Percentiles rank a stretch among this genome's conserved stretches.
Conservation (phyloP, 1,140 invertebrate genomes). For the Drosophila bocqueti region DNA sequence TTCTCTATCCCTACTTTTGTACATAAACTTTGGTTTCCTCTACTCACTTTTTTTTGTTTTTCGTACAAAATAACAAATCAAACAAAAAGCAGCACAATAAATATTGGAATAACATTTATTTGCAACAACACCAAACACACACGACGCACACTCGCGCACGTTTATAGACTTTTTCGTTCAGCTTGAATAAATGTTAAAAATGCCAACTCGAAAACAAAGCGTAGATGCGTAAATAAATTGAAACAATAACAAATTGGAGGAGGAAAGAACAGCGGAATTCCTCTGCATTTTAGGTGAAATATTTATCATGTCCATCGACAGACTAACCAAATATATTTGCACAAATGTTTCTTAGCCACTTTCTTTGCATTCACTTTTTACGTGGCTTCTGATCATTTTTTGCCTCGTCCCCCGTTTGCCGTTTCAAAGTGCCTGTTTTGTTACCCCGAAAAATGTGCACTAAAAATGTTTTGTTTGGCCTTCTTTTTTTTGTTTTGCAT, state of each 20-base stretch:
- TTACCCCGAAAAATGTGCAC: slow-evolving; percentile 62
- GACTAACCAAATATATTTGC: slow-evolving; percentile 76
- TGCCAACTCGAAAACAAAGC: slow-evolving; percentile 38
- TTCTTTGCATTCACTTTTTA: slow-evolving; percentile 42
- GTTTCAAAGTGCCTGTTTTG: slow-evolving; percentile 75
- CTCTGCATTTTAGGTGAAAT: slow-evolving; percentile 21
- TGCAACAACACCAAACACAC: slow-evolving; percentile 18
- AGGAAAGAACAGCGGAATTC: slow-evolving; percentile 27
- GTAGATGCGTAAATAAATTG: slow-evolving; percentile 38
- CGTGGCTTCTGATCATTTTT: slow-evolving; percentile 19
- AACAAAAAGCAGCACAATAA: slow-evolving; percentile 70
- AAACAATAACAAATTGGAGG: slow-evolving; percentile 23
- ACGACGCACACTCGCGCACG: neutral
- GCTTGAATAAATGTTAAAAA: slow-evolving; percentile 74
- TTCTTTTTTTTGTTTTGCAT: slow-evolving; percentile 46
- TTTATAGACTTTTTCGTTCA: slow-evolving; percentile 50
- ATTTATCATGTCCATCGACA: slow-evolving; percentile 48
- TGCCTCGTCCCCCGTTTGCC: slow-evolving; percentile 57
- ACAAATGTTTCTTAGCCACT: slow-evolving; percentile 67
- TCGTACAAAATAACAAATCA: slow-evolving; percentile 44
- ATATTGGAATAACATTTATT: slow-evolving; percentile 68
- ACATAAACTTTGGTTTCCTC: slow-evolving; percentile 45
- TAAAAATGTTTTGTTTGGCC: slow-evolving; percentile 81
- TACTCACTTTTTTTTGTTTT: slow-evolving; percentile 20
- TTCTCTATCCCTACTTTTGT: slow-evolving; percentile 22